These are phyloP conservation scores for Prinia subflava DNA, from an alignment of 2,113 vertebrate genomes.

Conservation along the genomic window DNA sequence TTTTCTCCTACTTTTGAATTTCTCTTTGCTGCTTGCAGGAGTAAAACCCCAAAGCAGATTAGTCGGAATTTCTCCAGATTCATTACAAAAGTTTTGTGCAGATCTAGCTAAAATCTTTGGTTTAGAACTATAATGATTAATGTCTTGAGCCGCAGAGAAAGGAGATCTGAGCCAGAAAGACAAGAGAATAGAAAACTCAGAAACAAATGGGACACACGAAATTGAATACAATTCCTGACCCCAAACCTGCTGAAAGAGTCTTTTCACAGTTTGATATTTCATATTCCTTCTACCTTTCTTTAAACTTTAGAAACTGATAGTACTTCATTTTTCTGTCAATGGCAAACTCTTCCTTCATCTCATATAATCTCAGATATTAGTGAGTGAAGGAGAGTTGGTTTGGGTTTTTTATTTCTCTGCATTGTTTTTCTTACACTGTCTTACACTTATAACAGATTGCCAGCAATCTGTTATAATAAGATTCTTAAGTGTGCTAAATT, in stretches of 20 bases:
- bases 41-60: not conserved
- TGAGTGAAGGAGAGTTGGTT: not conserved
- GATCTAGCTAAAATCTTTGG: constrained; percentile 44
- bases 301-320: not conserved
- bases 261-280: constrained; percentile 28
- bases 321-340: constrained; percentile 1
- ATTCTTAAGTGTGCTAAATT: not conserved
- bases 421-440: not conserved
- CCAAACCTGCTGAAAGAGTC: constrained; percentile 39
- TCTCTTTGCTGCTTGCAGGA: not conserved
- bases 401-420: not conserved
- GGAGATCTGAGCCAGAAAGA: not conserved
- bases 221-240: not conserved
- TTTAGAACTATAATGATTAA: constrained; percentile 54
- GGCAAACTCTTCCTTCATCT: not conserved
- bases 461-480: not conserved
- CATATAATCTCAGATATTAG: not conserved
- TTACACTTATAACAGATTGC: not conserved
- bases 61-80: constrained; percentile 23
- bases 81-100: constrained; percentile 47
- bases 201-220: constrained; percentile 32
- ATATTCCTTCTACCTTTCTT: not conserved
- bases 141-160: not conserved
- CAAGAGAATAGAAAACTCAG: constrained; percentile 3
- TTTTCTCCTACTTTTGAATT: not conserved